Conservation (phyloP, 2,113 vertebrate species). For the Centropus unirufus region DNA sequence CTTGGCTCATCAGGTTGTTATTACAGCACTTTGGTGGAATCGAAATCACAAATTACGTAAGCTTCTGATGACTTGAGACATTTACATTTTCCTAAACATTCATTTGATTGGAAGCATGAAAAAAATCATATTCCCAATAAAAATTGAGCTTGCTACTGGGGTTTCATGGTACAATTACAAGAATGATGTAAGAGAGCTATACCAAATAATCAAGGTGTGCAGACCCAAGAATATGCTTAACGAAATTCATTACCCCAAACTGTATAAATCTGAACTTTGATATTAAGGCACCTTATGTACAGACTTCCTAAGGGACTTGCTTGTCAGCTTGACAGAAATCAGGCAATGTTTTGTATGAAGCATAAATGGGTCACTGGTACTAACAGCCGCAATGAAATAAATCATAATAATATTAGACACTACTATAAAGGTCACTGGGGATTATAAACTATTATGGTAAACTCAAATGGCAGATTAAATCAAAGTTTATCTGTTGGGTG, state of each 20-base stretch:
- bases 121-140: conserved; percentile 49
- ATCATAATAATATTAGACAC: background rate
- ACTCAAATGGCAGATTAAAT: background rate
- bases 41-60: conserved; percentile 43
- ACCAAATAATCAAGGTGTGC: background rate
- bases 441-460: background rate
- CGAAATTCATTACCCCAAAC: background rate
- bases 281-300: background rate
- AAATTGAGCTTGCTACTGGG: background rate
- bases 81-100: conserved; percentile 12
- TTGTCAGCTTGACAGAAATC: background rate
- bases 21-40: background rate
- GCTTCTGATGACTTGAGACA: background rate
- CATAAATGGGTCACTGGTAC: background rate
- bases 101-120: background rate
- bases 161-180: background rate
- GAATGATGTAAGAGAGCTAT: background rate
- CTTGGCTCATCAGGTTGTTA: background rate
- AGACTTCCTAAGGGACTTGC: background rate
- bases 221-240: background rate
- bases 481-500: background rate
- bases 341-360: background rate
- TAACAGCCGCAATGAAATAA: background rate
- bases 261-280: background rate
- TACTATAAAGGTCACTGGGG: background rate